Conservation (phyloP, 2,888 invertebrate genomes). For the Anorthoa munda region DNA sequence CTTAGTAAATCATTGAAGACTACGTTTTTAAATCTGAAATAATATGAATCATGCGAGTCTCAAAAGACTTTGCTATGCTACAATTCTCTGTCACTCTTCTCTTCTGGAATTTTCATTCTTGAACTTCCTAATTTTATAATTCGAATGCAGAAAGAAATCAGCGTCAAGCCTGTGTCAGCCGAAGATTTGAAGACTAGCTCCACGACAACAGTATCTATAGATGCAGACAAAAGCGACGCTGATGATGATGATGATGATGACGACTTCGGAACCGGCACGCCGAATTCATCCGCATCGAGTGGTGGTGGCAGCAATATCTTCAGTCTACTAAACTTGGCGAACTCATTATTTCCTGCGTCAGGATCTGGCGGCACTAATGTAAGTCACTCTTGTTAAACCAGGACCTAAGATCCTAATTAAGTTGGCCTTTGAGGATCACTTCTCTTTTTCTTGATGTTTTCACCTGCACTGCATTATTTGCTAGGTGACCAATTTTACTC, state of each 20-base stretch:
- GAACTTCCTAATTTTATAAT: neutral
- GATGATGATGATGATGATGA: constrained; percentile 76
- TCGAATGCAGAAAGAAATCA: constrained; percentile 32
- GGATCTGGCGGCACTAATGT: constrained; percentile 72
- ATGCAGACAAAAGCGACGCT: constrained; percentile 63
- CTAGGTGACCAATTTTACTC: neutral
- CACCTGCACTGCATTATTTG: constrained; percentile 3
- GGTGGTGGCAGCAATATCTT: constrained; percentile 82
- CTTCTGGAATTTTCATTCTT: neutral
- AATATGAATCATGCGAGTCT: neutral
- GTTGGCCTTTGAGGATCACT: neutral
- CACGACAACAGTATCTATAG: constrained; percentile 49
- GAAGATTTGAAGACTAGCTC: constrained; percentile 24
- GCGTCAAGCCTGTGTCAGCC: neutral
- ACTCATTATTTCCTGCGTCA: constrained; percentile 79
- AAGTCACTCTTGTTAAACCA: constrained; percentile 65
- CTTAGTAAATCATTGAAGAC: neutral
- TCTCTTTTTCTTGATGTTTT: neutral
- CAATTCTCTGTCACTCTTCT: neutral
- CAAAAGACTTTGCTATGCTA: neutral
- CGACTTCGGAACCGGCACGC: constrained; percentile 75
- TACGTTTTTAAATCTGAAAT: neutral
- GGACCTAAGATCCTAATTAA: neutral
- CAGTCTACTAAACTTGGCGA: constrained; percentile 80
- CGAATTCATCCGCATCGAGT: constrained; percentile 55